Evolutionary conservation across 2,888 invertebrate species (phyloP), one percentile per base, ranked within the genome.

Genomic region (Lamellibrachia columna): DNA sequence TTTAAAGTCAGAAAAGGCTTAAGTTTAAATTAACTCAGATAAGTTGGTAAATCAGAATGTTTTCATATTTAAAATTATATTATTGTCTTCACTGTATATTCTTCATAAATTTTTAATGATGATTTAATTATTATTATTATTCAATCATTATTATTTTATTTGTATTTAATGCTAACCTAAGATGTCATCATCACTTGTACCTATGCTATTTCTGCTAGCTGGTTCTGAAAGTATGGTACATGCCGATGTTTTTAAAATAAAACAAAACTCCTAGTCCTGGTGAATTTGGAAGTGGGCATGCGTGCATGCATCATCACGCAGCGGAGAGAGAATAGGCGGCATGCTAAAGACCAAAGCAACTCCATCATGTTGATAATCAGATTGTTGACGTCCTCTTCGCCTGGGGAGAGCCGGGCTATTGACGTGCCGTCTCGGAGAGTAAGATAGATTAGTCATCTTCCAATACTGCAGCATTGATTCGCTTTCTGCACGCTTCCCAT

Each of bases 311-410:
- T 75, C 75, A 75, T 15, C 75, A 75, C 4, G 75, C 75, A 15
- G 75, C 75, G n/a, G 75, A 75, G 75, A 22, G 75, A 75, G 75
- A 22, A 15, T n/a, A 15, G 22, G 75, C 75, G 4, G 75, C 22
- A n/a, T n/a, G 75, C 75, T 75, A 75, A 75, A 75, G 75, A 75
- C 75, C 75, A 75, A 75, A 75, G 75, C 75, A 22, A 75, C 75
- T 75, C 15, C 75, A 75, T 75, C 75, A 75, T 22, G 75, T 75
- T 75, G 75, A 75, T 75, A 15, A 75, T 75, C 75, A 22, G 75
- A 75, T 75, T 75, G 75, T 75, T n/a, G n/a, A 75, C 15, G 75
- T 75, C 75, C 6, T n/a, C 6, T 75, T 11, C 75, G 75, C n/a
- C 75, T 75, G 75, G 75, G 75, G 11, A 75, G 22, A n/a, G 15